phyloP scores from a whole-genome alignment of 2,888 invertebrate genomes.

The Lepidochrysops patricia region DNA sequence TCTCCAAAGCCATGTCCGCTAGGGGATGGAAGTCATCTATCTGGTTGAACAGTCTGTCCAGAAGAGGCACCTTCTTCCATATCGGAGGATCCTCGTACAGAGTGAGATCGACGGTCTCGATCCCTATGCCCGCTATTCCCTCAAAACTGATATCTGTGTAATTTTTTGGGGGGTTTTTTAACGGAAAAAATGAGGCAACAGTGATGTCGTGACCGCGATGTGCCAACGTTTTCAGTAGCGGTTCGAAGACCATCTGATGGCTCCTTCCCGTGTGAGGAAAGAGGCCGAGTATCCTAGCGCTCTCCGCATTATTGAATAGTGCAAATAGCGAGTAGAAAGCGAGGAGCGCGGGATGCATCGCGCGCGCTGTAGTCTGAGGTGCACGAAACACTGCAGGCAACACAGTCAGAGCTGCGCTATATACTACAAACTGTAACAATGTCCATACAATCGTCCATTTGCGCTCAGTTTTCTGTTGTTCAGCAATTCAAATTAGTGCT shows the following conservation, averaged over 20 bases:
- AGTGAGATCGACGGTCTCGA: slow-evolving; percentile 47
- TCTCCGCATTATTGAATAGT: slow-evolving; percentile 34
- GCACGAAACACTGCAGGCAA: not conserved
- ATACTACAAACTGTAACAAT: slow-evolving; percentile 3
- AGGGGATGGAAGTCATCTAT: slow-evolving; percentile 41
- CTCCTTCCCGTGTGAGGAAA: slow-evolving; percentile 77
- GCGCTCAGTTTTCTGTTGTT: not conserved
- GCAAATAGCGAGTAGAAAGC: slow-evolving; percentile 31
- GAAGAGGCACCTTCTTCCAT: slow-evolving; percentile 34
- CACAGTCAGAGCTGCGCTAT: not conserved
- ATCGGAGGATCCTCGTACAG: slow-evolving; percentile 37
- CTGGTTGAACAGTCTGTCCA: slow-evolving; percentile 39
- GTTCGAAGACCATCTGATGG: slow-evolving; percentile 77
- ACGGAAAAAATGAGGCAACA: slow-evolving; percentile 75
- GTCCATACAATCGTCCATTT: not conserved
- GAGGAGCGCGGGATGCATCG: slow-evolving; percentile 41
- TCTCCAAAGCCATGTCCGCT: slow-evolving; percentile 41
- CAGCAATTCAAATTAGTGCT: not conserved
- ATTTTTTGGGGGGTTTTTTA: slow-evolving; percentile 55
- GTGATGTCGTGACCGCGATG: slow-evolving; percentile 76
- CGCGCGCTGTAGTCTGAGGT: slow-evolving; percentile 23
- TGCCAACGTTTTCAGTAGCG: slow-evolving; percentile 68
- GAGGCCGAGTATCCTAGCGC: slow-evolving; percentile 71
- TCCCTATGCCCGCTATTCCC: slow-evolving; percentile 45
- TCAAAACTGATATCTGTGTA: slow-evolving; percentile 59